Base-by-base conservation (phyloP, 2,888 invertebrate species). In the Junonia oenone region DNA sequence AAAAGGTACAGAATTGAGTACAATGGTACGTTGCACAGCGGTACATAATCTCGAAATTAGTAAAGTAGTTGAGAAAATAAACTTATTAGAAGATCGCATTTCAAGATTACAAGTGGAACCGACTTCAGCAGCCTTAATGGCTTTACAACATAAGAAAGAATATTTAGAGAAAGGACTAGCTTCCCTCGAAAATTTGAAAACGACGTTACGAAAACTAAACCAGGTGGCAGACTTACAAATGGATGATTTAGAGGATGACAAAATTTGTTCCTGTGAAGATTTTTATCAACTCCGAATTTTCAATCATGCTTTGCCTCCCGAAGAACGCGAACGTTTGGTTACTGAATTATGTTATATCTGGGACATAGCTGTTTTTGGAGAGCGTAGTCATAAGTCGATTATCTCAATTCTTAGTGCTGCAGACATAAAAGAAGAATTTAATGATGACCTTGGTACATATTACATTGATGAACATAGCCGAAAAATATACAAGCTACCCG, bases 391-490 rank as follows among this genome's bases (percentile, higher is more conserved):
- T 40, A 82, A 83, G 57, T 90, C 90, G 13, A 73, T 87, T 8
- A 81, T 89, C 61, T 87, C 90, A 15, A 89, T 90, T 59, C 68
- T 87, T 9, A 86, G 83, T 64, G 87, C 81, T 6, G 68, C 73
- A 61, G 81, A 83, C 35, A 68, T 71, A 13, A 84, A 76, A 68
- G 85, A 89, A 68, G 82, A 86, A 63, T 90, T 75, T 63, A 73
- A 68, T 14, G 90, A 90, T 67, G 83, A 85, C 43, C 65, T 84
- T 13, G 90, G 90, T 0, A 82, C 71, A 15, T 90, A 75, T 67
- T 75, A 71, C 47, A 69, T 88, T 22, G 90, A 90, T 68, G 77
- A 81, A 58, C 56, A 87, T 50, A 78, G 83, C 56, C 74, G 90
- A 38, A 90, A 85, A 75, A 83, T 90, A 58, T 90, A 90, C 61